phyloP scores from a whole-genome alignment of 2,888 invertebrate species.

The Agrotis segetum region DNA sequence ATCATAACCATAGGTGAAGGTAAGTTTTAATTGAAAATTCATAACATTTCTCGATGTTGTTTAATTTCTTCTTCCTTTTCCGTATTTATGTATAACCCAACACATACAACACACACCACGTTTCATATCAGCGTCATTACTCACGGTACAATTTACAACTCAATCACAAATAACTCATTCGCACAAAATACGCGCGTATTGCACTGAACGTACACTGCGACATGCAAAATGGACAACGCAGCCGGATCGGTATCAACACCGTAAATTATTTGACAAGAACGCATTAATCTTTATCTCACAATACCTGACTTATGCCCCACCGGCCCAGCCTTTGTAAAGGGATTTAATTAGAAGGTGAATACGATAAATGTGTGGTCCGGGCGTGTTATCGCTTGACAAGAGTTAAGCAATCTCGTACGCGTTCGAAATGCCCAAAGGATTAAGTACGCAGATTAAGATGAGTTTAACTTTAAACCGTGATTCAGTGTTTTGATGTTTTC shows the following conservation, averaged over 20 bases:
- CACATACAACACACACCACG: background rate
- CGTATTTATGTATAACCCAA: background rate
- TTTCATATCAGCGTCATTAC: constrained; percentile 46
- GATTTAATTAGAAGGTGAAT: constrained; percentile 82
- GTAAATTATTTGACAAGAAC: constrained; percentile 88
- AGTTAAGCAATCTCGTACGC: constrained; percentile 80
- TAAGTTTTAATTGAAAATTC: background rate
- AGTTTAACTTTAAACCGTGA: constrained; percentile 67
- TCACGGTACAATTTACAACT: constrained; percentile 58
- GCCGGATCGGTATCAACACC: constrained; percentile 77
- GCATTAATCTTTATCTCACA: constrained; percentile 87
- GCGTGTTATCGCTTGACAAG: constrained; percentile 80
- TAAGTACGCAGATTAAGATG: constrained; percentile 75
- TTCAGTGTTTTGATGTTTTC: constrained; percentile 63
- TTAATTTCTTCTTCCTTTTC: constrained; percentile 19
- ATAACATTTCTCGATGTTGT: background rate
- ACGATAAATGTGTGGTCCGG: constrained; percentile 87
- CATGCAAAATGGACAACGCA: constrained; percentile 66
- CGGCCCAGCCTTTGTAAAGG: constrained; percentile 74
- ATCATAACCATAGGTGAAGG: background rate
- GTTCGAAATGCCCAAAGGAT: constrained; percentile 79
- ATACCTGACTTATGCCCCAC: constrained; percentile 74
- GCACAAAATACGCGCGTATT: constrained; percentile 48
- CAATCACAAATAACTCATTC: constrained; percentile 54
- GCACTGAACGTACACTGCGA: constrained; percentile 49